A percentile compares a stretch with the other conserved stretches of the same genome.
Conservation (phyloP, 2,113 vertebrate genomes). For the Cochlearius cochlearius region DNA sequence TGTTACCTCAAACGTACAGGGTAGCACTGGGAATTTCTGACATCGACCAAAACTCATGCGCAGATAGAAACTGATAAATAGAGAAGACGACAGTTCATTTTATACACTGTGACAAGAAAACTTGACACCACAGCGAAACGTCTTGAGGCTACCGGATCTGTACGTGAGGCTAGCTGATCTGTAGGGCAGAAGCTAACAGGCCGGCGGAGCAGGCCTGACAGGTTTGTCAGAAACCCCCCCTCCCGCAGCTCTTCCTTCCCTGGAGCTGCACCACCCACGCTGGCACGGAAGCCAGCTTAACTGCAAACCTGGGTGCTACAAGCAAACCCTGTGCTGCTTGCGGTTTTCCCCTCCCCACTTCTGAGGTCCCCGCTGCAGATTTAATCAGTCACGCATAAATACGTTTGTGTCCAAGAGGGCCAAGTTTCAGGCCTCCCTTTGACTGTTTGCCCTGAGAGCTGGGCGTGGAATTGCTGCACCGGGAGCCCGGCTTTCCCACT, state of each 20-base stretch:
- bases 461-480: not conserved
- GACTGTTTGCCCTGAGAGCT: not conserved
- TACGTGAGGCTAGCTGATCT: not conserved
- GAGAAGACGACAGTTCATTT: not conserved
- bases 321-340: not conserved
- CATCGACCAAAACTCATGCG: not conserved
- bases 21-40: not conserved
- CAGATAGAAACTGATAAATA: not conserved
- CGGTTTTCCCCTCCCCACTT: not conserved
- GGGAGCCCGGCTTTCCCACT: not conserved
- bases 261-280: not conserved
- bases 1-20: not conserved
- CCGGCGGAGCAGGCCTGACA: not conserved
- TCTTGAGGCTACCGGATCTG: not conserved
- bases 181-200: not conserved
- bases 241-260: not conserved
- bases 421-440: not conserved
- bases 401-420: fast-evolving
- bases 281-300: not conserved
- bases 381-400: not conserved
- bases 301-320: not conserved
- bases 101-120: not conserved
- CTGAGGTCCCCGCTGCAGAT: not conserved
- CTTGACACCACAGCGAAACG: not conserved
- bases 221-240: not conserved